Evolutionary conservation across 2,888 invertebrate species (phyloP), one percentile per base, ranked within the genome.

Genomic region (Penaeus monodon): DNA sequence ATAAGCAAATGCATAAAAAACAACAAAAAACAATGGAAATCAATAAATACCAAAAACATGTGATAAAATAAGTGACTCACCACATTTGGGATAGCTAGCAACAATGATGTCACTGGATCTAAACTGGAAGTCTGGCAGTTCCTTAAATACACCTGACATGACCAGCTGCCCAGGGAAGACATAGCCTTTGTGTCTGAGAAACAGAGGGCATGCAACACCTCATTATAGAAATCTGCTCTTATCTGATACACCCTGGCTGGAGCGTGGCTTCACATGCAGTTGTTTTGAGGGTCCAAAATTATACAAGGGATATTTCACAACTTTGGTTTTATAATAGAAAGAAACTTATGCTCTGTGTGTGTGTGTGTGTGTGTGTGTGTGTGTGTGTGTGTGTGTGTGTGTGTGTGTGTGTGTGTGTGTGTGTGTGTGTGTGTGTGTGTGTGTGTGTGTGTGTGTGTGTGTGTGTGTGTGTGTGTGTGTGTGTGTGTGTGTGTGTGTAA

Each of bases 51-150:
- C 27, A 65, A 84, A 20, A 64, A 77, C 57, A 6, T 6, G 20
- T 27, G 12, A 66, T 81, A 12, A 57, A 65, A 65, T 44, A 24
- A 70, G 12, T 27, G 38, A 68, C 73, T 63, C 76, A 87, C 89
- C 89, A 77, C 92, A 91, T 90, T 92, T 92, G 12, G 92, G 92
- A 90, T 92, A 92, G 49, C 92, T 92, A 14, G 91, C 91, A 2
- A 92, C 92, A 83, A 92, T 90, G 8, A 92, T 88, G 86, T 92
- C 92, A 88, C 91, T 90, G 24, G 88, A 84, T 20, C 89, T 89
- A 3, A 91, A 90, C 84, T 91, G 86, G 86, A 91, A 92, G 7
- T 90, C 74, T n/a, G 90, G 85, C 29, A 92, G 82, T 38, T 91
- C 90, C 76, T 90, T 89, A 10, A 91, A 83, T 6, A 91, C 90